These are phyloP conservation scores for Gibbula magus DNA, from an alignment of 2,888 invertebrate species.

Conservation along the genomic window DNA sequence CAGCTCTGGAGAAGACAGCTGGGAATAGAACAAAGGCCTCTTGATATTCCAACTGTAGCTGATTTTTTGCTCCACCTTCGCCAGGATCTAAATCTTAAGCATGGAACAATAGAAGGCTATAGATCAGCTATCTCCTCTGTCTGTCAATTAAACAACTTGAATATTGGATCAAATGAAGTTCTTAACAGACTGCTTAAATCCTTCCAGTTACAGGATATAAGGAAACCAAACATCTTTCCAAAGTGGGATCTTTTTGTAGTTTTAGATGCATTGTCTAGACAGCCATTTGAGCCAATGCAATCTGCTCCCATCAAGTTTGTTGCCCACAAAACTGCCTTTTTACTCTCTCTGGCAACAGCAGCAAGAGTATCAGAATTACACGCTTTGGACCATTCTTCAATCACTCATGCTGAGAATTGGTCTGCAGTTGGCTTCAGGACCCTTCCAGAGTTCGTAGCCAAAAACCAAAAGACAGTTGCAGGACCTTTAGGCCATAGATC, in stretches of 20 bases:
- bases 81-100: neutral
- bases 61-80: neutral
- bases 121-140: no score
- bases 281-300: neutral
- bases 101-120: neutral
- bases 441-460: neutral
- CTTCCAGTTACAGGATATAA: neutral
- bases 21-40: neutral
- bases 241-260: neutral
- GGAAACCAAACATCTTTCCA: neutral
- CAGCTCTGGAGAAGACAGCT: neutral
- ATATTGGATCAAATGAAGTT: no score
- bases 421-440: neutral
- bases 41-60: neutral
- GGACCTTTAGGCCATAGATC: no score
- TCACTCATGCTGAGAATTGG: neutral
- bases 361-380: conserved; percentile 7
- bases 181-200: neutral
- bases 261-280: neutral
- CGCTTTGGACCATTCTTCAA: neutral
- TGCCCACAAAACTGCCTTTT: neutral
- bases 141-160: no score
- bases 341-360: neutral
- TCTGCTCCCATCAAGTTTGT: neutral
- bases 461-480: neutral